phyloP scores from a whole-genome alignment of 53 echinoderm and acorn worm species.

The Henricia sp. region DNA sequence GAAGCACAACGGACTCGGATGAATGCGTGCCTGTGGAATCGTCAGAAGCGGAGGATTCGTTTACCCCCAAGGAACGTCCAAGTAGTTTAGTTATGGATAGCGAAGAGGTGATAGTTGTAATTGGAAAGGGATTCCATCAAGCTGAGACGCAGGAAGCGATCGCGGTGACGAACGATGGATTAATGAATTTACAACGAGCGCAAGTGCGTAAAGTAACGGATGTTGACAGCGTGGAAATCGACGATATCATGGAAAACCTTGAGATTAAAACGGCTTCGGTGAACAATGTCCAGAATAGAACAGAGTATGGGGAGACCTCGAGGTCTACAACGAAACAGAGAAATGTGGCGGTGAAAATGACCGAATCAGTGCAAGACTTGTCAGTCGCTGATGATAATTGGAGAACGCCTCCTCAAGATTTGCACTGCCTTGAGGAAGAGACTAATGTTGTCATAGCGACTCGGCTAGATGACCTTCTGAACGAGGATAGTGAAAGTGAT shows the following conservation, averaged over 20 bases:
- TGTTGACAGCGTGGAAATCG: constrained; percentile 35
- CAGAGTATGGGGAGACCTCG: not conserved
- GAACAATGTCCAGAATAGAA: constrained; percentile 1
- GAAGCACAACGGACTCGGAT: constrained; percentile 74
- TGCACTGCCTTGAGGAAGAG: not conserved
- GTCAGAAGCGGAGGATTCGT: constrained; percentile 36
- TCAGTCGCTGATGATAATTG: constrained; percentile 6
- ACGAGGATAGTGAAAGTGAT: constrained; percentile 39
- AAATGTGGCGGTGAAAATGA: constrained; percentile 16
- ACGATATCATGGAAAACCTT: constrained; percentile 39
- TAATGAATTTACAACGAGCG: constrained; percentile 36
- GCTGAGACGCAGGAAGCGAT: constrained; percentile 28
- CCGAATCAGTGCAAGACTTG: constrained; percentile 22
- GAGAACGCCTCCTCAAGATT: not conserved
- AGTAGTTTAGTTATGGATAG: constrained; percentile 24
- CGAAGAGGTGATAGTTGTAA: constrained; percentile 2
- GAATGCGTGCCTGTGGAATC: constrained; percentile 32
- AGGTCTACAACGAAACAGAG: not conserved
- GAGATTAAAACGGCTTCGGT: not conserved
- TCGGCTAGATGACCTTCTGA: constrained; percentile 39
- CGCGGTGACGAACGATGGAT: constrained; percentile 28
- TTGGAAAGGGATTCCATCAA: constrained; percentile 25
- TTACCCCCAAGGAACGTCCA: constrained; percentile 39
- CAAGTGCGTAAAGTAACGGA: constrained; percentile 50
- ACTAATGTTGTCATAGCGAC: constrained; percentile 21